These are phyloP conservation scores for Osedax frankpressi DNA, from an alignment of 2,888 invertebrate species.

Conservation along the genomic window DNA sequence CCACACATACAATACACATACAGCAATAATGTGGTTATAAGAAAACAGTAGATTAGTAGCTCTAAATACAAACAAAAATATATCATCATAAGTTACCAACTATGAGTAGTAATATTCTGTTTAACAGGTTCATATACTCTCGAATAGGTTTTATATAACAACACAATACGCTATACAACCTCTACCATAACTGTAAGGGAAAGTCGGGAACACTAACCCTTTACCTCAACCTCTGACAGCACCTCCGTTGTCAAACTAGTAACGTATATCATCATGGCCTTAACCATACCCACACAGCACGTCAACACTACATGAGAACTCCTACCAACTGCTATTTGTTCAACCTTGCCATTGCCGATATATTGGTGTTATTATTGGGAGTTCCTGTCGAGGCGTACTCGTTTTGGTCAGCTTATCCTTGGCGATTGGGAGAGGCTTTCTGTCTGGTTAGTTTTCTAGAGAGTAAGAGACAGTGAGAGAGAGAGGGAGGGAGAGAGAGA, in stretches of 20 bases:
- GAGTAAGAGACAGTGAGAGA: constrained; percentile 34
- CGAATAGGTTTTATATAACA: not conserved
- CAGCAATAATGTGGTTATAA: too few relatives aligned
- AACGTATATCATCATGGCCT: too few relatives aligned
- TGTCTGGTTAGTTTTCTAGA: constrained; percentile 53
- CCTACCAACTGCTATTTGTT: constrained; percentile 83
- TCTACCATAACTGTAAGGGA: not conserved
- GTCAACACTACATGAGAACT: constrained; percentile 69
- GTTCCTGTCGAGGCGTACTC: constrained; percentile 65
- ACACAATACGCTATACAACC: too few relatives aligned
- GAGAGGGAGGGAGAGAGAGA: not conserved
- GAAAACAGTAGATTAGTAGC: too few relatives aligned
- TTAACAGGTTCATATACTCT: not conserved
- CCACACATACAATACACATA: too few relatives aligned
- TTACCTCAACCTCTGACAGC: not conserved
- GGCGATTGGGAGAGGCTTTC: constrained; percentile 60
- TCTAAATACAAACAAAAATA: too few relatives aligned
- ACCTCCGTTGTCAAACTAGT: too few relatives aligned
- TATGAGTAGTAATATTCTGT: too few relatives aligned
- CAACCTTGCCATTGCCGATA: constrained; percentile 70
- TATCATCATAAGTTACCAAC: too few relatives aligned
- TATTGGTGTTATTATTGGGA: constrained; percentile 63
- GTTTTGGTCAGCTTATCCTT: constrained; percentile 44
- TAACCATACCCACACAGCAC: constrained; percentile 51
- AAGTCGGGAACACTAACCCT: constrained; percentile 57